phyloP scores from a whole-genome alignment of 2,113 vertebrate species.

The Callorhinus ursinus region DNA sequence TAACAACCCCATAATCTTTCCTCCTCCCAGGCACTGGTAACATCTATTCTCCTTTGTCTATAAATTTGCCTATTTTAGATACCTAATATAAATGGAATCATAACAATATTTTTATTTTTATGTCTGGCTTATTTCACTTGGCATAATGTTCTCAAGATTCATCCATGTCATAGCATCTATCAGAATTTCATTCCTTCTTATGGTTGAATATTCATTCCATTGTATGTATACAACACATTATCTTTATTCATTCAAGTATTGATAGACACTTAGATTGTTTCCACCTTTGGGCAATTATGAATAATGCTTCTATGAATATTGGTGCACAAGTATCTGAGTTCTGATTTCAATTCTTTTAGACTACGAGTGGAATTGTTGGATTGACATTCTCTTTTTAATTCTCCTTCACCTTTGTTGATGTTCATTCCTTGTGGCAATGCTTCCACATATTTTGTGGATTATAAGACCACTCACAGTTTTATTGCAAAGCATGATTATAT shows the following conservation, averaged over 20 bases:
- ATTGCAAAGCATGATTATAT: background rate
- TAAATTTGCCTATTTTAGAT: background rate
- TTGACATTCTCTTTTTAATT: background rate
- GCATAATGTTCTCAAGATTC: background rate
- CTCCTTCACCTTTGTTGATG: background rate
- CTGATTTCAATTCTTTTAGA: background rate
- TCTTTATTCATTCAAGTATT: background rate
- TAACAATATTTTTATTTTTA: background rate
- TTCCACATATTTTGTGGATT: background rate
- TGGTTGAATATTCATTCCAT: background rate
- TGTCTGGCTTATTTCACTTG: background rate
- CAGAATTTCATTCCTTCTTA: background rate
- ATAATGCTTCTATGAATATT: background rate
- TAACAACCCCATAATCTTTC: background rate
- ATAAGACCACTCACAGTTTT: background rate
- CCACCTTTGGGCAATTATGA: background rate
- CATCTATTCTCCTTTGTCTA: background rate
- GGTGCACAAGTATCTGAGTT: background rate
- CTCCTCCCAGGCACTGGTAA: background rate
- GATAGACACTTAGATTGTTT: background rate
- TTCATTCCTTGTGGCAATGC: background rate
- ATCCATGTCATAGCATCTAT: background rate
- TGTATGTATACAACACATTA: background rate
- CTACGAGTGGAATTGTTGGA: background rate
- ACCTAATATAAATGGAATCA: background rate